phyloP scores from a whole-genome alignment of 2,797 vertebrate genomes.

The Neosilurus hyrtlii region DNA sequence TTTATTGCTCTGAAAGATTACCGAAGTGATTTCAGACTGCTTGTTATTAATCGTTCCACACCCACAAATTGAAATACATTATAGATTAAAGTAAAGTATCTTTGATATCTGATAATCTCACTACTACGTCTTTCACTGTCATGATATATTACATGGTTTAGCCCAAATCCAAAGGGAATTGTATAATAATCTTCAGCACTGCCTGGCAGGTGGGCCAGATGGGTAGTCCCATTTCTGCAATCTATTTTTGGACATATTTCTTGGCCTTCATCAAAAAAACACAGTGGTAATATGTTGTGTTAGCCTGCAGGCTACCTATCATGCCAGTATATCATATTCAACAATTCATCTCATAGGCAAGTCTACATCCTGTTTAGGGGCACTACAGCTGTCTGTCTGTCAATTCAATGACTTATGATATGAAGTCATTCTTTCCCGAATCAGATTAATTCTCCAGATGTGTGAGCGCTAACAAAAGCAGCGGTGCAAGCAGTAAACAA shows the following conservation, averaged over 20 bases:
- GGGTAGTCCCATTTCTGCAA: slow-evolving; percentile 44
- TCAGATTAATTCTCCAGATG: background rate
- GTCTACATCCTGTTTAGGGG: background rate
- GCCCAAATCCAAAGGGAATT: slow-evolving; percentile 46
- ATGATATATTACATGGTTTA: slow-evolving; percentile 36
- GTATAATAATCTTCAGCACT: slow-evolving; percentile 48
- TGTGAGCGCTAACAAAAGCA: background rate
- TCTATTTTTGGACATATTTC: slow-evolving; percentile 49
- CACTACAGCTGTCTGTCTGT: background rate
- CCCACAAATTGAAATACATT: background rate
- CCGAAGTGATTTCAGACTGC: slow-evolving; percentile 3
- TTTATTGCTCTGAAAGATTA: slow-evolving; percentile 28
- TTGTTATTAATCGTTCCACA: slow-evolving; percentile 24
- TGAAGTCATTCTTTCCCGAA: background rate
- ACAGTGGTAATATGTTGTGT: slow-evolving; percentile 48
- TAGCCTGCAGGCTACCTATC: slow-evolving; percentile 39
- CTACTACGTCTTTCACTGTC: slow-evolving; percentile 27
- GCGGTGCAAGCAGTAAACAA: background rate
- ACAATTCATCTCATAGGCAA: background rate
- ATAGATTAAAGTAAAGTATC: slow-evolving; percentile 9
- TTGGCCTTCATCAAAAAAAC: slow-evolving; percentile 43
- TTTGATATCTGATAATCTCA: slow-evolving; percentile 32
- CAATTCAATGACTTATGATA: background rate
- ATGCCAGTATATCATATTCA: slow-evolving; percentile 11
- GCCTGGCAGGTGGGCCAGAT: slow-evolving; percentile 56